Percentiles rank a stretch among this genome's conserved stretches.
Conservation (phyloP, 2,113 vertebrate genomes). For the Xenus cinereus region DNA sequence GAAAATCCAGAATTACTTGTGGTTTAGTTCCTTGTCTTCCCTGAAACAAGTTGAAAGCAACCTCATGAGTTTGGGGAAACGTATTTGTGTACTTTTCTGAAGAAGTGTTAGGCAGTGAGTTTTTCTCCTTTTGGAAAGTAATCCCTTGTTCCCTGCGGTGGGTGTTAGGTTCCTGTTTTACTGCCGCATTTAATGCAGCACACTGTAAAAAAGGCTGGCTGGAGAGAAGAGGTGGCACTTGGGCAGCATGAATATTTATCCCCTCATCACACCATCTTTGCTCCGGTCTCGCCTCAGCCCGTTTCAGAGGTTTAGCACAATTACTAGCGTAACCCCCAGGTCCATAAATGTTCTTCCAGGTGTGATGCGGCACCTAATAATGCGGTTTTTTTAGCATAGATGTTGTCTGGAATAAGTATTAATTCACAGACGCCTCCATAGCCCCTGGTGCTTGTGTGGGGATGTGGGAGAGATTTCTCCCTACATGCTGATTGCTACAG, state of each 20-base stretch:
- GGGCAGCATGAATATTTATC: not conserved
- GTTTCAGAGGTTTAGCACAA: not conserved
- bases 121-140: not conserved
- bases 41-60: not conserved
- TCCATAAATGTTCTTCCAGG: rapidly evolving
- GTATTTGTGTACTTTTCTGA: not conserved
- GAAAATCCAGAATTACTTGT: not conserved
- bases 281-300: not conserved
- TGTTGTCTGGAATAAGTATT: not conserved
- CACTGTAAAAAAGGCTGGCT: not conserved
- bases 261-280: not conserved
- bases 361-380: not conserved
- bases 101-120: not conserved
- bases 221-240: not conserved
- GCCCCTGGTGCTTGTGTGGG: not conserved
- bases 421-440: not conserved
- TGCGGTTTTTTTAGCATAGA: not conserved
- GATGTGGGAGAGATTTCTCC: not conserved
- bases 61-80: not conserved
- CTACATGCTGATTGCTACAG: rapidly evolving
- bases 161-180: not conserved
- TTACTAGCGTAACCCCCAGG: not conserved
- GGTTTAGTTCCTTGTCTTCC: not conserved
- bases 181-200: not conserved
- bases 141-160: not conserved